Base-by-base conservation (phyloP, 2,888 invertebrate genomes). In the Sipunculus nudus region DNA sequence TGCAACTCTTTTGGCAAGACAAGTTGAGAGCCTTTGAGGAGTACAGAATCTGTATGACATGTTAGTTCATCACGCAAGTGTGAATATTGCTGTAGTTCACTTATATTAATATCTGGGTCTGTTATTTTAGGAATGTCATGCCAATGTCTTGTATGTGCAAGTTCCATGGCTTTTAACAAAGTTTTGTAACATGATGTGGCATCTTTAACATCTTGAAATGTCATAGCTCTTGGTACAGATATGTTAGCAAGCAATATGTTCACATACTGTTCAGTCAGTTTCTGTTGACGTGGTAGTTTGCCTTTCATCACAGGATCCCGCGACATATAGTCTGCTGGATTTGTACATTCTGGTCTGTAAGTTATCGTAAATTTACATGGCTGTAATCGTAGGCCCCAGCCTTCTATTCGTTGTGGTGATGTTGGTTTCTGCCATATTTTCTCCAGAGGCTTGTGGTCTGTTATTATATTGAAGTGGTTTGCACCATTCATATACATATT, bases 291-390 rank as follows among this genome's bases (percentile, higher is more conserved):
- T 3, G 54, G 29, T 10, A n/a, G n/a, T 21, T 19, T 28, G 1
- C n/a, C 21, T 5, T 26, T 43, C 4, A 13, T 28, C 28, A 39
- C 53, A 32, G 65, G 65, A 23, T 67, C 62, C 25, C 69, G 52
- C 13, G 71, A 68, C 52, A 75, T 59, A 25, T 62, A 71, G 41
- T 71, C 73, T 21, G 62, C 64, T 23, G 67, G 63, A 54, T 74
- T 71, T 6, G 56, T 48, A 39, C n/a, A 19, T 13, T 72, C 70
- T 31, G 64, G 54, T 31, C 47, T 25, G 47, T 70, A 67, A 5
- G 28, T 49, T 5, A 68, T 59, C 10, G 49, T 53, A 31, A 62
- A 46, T 35, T 66, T 57, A 41, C 70, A 68, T 19, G 55, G 65
- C 46, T 56, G 67, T 25, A 73, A 43, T 19, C 64, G 29, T 32